Evolutionary conservation across 1,140 invertebrate genomes (phyloP), one percentile per base, ranked within the genome.

Genomic region (Macrobrachium rosenbergii): DNA sequence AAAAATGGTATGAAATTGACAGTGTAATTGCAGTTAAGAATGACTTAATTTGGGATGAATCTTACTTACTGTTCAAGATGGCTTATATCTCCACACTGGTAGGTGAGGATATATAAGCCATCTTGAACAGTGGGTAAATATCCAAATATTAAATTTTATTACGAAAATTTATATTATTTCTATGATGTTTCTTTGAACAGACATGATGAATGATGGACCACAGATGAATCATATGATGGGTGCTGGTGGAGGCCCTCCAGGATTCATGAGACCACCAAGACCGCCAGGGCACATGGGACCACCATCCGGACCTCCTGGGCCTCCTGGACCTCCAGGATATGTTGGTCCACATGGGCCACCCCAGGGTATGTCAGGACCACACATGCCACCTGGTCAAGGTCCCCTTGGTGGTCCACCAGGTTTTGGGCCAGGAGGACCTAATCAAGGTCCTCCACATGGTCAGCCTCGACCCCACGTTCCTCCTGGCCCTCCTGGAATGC

Each of bases 151-250:
- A 12, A 37, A 23, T 14, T 72, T 45, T 8, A 78, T 59, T 14
- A 59, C 45, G 11, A 28, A 19, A 67, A 37, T 17, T 7, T 64
- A 23, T 28, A 21, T 23, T 19, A 23, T 2, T 23, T 21, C 16
- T 23, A n/a, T 19, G 45, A 58, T 21, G 16, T 79, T 16, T 86
- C 80, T 73, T 23, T 14, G 21, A 28, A 10, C 85, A 87, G 85
- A 87, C 59, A 87, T 87, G 85, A 87, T 87, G 85, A 63, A 73
- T 73, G 78, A 87, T 75, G 67, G 59, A 28, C 58, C 76, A 60
- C 85, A 75, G 69, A 87, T 87, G 85, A 79, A 79, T 64, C 85
- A 77, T 2, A 87, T 87, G 85, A 87, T 87, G 85, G 85, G 85
- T 73, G 85, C 78, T 82, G 85, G 85, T 16, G 85, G 85, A 64